Evolutionary conservation across 2,113 vertebrate species (phyloP), one percentile per base, ranked within the genome.

Genomic region (Scortum barcoo): DNA sequence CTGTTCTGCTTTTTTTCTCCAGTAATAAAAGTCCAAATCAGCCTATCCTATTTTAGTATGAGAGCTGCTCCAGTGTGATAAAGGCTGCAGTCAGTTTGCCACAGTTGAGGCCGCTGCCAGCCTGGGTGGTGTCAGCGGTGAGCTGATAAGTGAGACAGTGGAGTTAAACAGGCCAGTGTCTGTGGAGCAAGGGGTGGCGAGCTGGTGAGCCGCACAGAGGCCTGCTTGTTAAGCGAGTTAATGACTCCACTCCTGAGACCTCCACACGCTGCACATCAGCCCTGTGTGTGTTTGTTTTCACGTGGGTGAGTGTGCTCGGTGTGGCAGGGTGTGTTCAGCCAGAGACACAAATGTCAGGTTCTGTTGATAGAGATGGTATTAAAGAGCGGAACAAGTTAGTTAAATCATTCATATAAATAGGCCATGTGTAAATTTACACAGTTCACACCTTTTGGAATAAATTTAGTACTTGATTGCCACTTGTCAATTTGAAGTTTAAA

Each of bases 141-240:
- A 54, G 74, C 76, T 80, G 88, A 93, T 93, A 90, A 92, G 79
- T 69, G 60, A 69, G 77, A 80, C 84, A 88, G 78, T 53, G 46
- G 61, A 66, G 76, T 87, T 89, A 89, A 85, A 89, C 87, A 51
- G 75, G 68, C 28, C 72, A 48, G 75, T 83, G 68, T 86, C 26
- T 84, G 78, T 85, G 66, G 54, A 26, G 74, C 26, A 71, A 56
- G 54, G 20, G 56, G 44, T 14, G 65, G 24, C 11, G 53, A 67
- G 76, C 72, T 68, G 67, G 44, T 83, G 76, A 58, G n/a, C 62
- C 71, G 66, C 72, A 92, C 71, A 91, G 83, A 83, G 77, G 30
- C 58, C 38, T 58, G 73, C 76, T 86, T 92, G 84, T 90, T 76
- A 57, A 76, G 74, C 80, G 42, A 86, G 78, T 83, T 89, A 91